Base-by-base conservation (phyloP, 1,140 invertebrate species). In the Aphelinus certus region DNA sequence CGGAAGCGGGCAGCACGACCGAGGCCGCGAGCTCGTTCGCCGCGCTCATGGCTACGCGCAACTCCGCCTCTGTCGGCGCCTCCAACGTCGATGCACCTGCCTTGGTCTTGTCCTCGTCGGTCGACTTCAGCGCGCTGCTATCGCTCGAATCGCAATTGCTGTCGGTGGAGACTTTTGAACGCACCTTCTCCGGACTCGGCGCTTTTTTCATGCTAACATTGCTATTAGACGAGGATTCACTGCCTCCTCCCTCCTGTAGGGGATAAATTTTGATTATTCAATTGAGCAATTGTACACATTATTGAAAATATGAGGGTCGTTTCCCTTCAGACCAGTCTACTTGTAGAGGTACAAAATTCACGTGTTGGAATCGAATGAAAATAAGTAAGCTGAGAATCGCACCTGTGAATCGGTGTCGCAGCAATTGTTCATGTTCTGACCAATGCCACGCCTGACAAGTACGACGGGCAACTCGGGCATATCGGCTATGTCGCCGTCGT, bases 341-440 rank as follows among this genome's bases (percentile, higher is more conserved):
- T 0, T 26, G 26, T 0, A 26, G 26, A 26, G 26, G 26, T 26
- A 53, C 4, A 0, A 53, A 4, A 53, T 6, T 53, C 4, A 9
- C 51, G 4, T 0, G 51, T 53, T 53, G 51, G 0, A 53, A 9
- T 53, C 4, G 9, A 53, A 53, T 4, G 51, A 53, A 9, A 53
- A 0, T 26, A n/a, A n/a, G n/a, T n/a, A n/a, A n/a, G 9, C 51
- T 26, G 26, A 82, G 76, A 77, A 80, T 78, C 87, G 82, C 79
- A 91, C 92, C 82, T 94, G 92, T 42, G 92, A 93, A 81, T 94
- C 92, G 1, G 90, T 92, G 70, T 93, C 91, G 45, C 84, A 86
- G 45, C 84, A 86, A 60, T 83, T 87, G 68, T 83, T 86, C 78
- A 79, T 86, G 60, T 83, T 53, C 71, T 84, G 82, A 70, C 78